Evolutionary conservation across 2,113 vertebrate species (phyloP).

Genomic region (Morone chrysops): DNA sequence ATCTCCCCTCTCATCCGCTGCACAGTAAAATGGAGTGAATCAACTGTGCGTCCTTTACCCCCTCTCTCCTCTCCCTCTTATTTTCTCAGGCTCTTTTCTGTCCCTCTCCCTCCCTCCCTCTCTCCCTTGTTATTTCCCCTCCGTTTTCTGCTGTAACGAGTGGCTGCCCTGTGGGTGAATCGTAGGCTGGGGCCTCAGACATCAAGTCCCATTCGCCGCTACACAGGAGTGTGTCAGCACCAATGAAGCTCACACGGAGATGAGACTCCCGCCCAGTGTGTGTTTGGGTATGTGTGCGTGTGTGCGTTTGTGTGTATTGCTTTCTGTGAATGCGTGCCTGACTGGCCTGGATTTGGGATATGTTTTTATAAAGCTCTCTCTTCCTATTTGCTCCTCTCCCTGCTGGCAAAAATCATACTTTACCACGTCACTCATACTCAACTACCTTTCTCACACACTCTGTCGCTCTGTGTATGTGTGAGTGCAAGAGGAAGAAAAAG

Average conservation of each 20-base stretch:
- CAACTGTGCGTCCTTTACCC: conserved; percentile 48
- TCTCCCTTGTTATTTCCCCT: conserved; percentile 51
- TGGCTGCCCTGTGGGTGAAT: conserved; percentile 75
- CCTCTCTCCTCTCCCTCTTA: conserved; percentile 29
- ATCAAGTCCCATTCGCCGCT: conserved; percentile 76
- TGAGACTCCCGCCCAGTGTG: conserved; percentile 51
- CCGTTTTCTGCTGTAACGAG: conserved; percentile 72
- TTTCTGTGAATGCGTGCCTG: conserved; percentile 20
- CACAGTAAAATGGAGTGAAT: conserved; percentile 50
- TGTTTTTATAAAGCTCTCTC: conserved; percentile 58
- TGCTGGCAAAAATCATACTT: conserved; percentile 45
- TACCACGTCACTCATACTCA: conserved; percentile 37
- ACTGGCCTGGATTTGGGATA: conserved; percentile 59
- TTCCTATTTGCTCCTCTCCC: conserved; percentile 40
- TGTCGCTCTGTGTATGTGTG: neutral
- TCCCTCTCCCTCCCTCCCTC: conserved; percentile 25
- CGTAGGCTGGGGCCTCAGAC: conserved; percentile 68
- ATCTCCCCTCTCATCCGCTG: conserved; percentile 43
- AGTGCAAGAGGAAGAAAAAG: neutral
- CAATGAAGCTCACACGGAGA: conserved; percentile 75
- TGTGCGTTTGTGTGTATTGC: conserved; percentile 39
- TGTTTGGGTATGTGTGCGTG: conserved; percentile 41
- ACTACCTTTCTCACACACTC: conserved; percentile 13
- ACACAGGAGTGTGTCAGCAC: conserved; percentile 74
- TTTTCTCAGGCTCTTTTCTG: conserved; percentile 45